Evolutionary conservation across 2,888 invertebrate species (phyloP).

Genomic region (Phortica magna): DNA sequence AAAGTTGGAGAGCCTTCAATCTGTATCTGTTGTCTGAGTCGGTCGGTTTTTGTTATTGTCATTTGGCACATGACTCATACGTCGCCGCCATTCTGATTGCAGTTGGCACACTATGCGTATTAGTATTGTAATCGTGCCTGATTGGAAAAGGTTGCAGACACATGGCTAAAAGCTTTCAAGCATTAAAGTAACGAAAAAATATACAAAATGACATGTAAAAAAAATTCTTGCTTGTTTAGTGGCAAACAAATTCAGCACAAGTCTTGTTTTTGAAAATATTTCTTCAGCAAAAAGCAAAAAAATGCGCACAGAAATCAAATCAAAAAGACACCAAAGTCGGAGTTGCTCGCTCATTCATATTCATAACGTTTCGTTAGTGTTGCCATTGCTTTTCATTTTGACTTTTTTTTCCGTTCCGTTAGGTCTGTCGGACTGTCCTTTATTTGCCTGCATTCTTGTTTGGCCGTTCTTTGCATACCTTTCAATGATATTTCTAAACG

Average conservation of each 20-base stretch:
- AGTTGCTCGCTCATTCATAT: slow-evolving; percentile 8
- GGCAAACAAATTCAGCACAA: no score
- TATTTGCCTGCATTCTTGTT: neutral
- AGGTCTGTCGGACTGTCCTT: neutral
- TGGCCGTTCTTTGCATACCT: slow-evolving; percentile 2
- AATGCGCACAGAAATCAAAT: neutral
- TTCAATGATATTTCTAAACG: neutral
- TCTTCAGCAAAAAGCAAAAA: neutral
- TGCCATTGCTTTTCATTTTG: slow-evolving; percentile 5
- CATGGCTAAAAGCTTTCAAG: neutral
- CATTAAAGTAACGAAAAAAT: no score
- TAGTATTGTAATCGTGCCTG: neutral
- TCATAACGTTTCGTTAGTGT: slow-evolving; percentile 10
- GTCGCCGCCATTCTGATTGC: neutral
- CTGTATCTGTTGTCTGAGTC: neutral
- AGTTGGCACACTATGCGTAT: neutral
- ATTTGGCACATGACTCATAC: neutral
- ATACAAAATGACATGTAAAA: no score
- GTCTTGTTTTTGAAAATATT: neutral
- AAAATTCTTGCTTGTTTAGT: no score
- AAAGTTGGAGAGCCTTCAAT: neutral
- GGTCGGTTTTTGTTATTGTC: neutral
- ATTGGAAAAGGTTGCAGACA: neutral
- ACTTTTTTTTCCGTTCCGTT: neutral
- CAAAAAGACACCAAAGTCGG: neutral